Evolutionary conservation across 2,113 vertebrate species (phyloP), one percentile per base, ranked within the genome.

Genomic region (Galeopterus variegatus): DNA sequence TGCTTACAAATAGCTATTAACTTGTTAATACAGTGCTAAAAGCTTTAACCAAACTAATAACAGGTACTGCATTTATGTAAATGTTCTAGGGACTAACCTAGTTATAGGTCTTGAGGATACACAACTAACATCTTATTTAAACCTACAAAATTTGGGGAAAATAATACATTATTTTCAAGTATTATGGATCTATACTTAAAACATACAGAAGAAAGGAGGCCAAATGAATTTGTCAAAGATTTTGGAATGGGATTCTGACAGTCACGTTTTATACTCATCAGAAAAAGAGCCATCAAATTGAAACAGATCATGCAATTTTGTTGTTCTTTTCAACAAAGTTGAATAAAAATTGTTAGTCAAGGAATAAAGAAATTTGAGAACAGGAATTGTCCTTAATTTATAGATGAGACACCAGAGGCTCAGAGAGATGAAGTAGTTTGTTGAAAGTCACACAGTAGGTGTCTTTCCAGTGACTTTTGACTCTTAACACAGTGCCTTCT

Each of bases 1-100:
- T 89, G 26, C 69, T 96, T 77, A 64, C 26, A 56, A 97, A 94
- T 26, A 93, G 28, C 48, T 76, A 94, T 85, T 91, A 80, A 81
- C 62, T 89, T 96, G 96, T 77, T 58, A 86, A 67, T 64, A 82
- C 14, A 69, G 86, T 69, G 70, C 48, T 84, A 69, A 95, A 94
- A 83, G 17, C n/a, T 79, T 88, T 94, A 33, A 33, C 28, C 28
- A 54, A 90, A 84, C 52, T 76, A 88, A 88, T 83, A 87, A 70
- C 23, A 92, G 77, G 10, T 6, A 52, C 3, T 50, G 17, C 8
- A 33, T 23, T 87, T 83, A 31, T 33, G 26, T 69, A 80, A n/a
- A 17, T 92, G 77, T 69, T 91, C 41, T 56, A 36, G 24, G 28
- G 12, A 10, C 26, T 62, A 28, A 50, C 23, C 21, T 24, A 62